Evolutionary conservation across 37 sponge, comb jelly and placozoan species (phyloP), one percentile per base, ranked within the genome.

Genomic region (Chondrosia reniformis): DNA sequence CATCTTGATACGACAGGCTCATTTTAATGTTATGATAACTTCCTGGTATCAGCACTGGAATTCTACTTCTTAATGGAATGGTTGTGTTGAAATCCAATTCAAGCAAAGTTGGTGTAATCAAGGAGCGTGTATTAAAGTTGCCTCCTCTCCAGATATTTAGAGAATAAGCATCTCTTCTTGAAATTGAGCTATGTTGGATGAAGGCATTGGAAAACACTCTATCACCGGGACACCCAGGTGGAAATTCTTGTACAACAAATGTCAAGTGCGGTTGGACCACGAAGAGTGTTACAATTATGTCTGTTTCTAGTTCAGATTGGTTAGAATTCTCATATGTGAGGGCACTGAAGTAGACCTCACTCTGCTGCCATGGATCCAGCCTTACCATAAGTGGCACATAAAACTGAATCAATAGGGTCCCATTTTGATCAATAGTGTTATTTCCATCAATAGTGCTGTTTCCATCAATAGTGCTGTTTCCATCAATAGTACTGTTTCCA

Each of bases 221-320:
- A 64, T 64, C 66, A 33, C 66, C 6, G 33, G 66, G 66, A 30
- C 66, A 64, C 28, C 66, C 66, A 64, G 66, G 66, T 32, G 66
- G 66, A 36, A 36, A 28, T 64, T 64, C 66, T 36, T 36, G 36
- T 32, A 13, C 32, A 30, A 30, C 21, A 21, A 64, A 3, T 13
- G 30, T 36, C 33, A 64, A 10, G 30, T 33, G 19, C 33, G 66
- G 66, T 7, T 36, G 31, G 36, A 64, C 36, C 17, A 36, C 66
- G 19, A 33, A 19, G 5, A 64, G 31, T 33, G 30, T 3, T 28
- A 64, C 17, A 2, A 64, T 2, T 4, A 64, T 7, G 6, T 64
- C 66, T 19, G 36, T 3, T 33, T 33, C 3, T 4, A 21, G 30
- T 32, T 32, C 66, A 64, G 66, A 34, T 4, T 2, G 4, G 66